Evolutionary conservation across 2,113 vertebrate genomes (phyloP).

Genomic region (Tetraodon nigroviridis): DNA sequence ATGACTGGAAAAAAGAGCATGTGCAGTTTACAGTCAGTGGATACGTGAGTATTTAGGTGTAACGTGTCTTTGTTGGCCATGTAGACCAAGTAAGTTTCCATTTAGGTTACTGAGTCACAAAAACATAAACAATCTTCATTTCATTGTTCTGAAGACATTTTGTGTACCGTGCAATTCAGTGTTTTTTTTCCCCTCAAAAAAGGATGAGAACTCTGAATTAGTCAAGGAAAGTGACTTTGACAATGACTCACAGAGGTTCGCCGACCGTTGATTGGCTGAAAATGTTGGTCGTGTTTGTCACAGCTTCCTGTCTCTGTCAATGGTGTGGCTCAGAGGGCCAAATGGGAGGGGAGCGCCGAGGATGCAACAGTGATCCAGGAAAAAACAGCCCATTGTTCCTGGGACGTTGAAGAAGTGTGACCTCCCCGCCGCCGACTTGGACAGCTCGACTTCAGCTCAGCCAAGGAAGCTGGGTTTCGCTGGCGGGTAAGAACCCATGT

Average conservation of each 20-base stretch:
- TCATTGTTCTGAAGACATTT: conserved; percentile 31
- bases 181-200: not conserved
- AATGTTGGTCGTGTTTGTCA: conserved; percentile 56
- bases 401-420: conserved; percentile 53
- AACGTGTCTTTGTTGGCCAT: conserved; percentile 32
- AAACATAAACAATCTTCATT: conserved; percentile 25
- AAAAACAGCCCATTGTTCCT: conserved; percentile 74
- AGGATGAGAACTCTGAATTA: conserved; percentile 33
- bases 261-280: conserved; percentile 49
- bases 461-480: conserved; percentile 9
- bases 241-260: conserved; percentile 50
- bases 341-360: conserved; percentile 56
- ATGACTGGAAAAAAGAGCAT: not conserved
- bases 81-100: conserved; percentile 23
- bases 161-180: not conserved
- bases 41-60: not conserved
- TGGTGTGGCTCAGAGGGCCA: conserved; percentile 39
- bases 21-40: not conserved
- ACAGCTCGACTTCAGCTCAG: conserved; percentile 15
- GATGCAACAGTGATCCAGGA: conserved; percentile 75
- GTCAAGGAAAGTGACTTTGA: conserved; percentile 59
- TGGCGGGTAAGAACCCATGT: conserved; percentile 42
- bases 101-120: conserved; percentile 45
- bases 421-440: conserved; percentile 33
- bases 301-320: conserved; percentile 71